These are phyloP conservation scores for Blastobasis lacticolella DNA, from an alignment of 2,888 invertebrate species.

Conservation along the genomic window DNA sequence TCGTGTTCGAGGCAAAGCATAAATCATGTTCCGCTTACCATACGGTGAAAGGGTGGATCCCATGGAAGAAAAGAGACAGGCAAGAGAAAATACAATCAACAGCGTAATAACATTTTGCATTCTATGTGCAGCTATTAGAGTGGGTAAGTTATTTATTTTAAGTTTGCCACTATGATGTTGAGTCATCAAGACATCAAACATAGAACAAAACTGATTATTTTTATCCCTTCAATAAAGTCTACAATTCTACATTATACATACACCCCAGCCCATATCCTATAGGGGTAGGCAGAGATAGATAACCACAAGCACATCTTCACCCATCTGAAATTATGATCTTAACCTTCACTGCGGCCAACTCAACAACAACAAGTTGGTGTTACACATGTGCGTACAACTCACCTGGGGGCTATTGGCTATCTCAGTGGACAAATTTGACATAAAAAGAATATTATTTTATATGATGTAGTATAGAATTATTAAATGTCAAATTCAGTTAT, in stretches of 20 bases:
- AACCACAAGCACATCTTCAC: not conserved
- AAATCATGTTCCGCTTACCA: conserved; percentile 62
- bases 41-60: conserved; percentile 63
- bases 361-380: not conserved
- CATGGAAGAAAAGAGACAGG: conserved; percentile 64
- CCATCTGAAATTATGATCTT: not conserved
- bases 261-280: too few species aligned
- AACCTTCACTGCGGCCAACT: not conserved
- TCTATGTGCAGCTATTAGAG: conserved; percentile 60
- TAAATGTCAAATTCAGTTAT: too few species aligned
- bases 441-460: too few species aligned
- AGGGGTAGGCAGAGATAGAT: too few species aligned
- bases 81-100: conserved; percentile 62
- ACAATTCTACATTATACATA: too few species aligned
- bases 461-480: too few species aligned
- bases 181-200: not conserved
- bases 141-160: conserved; percentile 36
- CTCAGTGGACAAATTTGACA: too few species aligned
- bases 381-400: not conserved
- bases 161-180: not conserved
- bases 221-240: not conserved
- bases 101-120: conserved; percentile 60
- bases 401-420: too few species aligned
- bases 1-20: not conserved
- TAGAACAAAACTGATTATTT: not conserved